A percentile compares a stretch with the other conserved stretches of the same genome.
phyloP scores from a whole-genome alignment of 1,140 invertebrate genomes.

The Venustaconcha ellipsiformis region DNA sequence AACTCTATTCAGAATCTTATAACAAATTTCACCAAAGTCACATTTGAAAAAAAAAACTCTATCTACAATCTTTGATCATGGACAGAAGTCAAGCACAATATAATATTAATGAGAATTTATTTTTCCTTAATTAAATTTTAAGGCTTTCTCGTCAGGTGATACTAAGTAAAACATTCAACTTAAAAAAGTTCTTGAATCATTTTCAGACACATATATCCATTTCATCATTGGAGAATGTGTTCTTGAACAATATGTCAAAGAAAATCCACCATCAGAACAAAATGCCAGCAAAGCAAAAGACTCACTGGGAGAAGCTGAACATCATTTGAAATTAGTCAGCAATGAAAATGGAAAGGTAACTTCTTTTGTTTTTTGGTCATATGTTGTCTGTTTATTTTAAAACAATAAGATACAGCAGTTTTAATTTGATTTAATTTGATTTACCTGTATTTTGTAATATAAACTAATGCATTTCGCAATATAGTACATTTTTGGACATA shows the following conservation, averaged over 20 bases:
- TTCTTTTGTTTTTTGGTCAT: neutral
- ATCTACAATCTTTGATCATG: too few species aligned
- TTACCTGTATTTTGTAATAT: neutral
- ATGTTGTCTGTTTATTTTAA: neutral
- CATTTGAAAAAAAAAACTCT: too few species aligned
- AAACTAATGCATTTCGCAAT: neutral
- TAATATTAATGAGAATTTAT: too few species aligned
- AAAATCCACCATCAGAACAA: constrained; percentile 15
- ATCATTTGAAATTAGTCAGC: constrained; percentile 18
- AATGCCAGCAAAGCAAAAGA: constrained; percentile 5
- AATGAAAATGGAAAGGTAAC: constrained; percentile 31
- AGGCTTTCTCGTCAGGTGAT: too few species aligned
- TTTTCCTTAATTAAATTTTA: too few species aligned
- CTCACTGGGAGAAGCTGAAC: constrained; percentile 17
- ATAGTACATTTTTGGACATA: neutral
- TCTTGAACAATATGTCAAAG: constrained; percentile 22
- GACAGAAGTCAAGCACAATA: too few species aligned
- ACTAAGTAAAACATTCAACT: too few species aligned
- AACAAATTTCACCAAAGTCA: too few species aligned
- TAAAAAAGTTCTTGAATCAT: neutral
- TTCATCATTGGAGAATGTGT: constrained; percentile 23
- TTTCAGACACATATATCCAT: constrained; percentile 31
- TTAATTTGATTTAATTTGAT: neutral
- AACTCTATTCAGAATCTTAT: too few species aligned
- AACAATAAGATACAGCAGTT: neutral